Base-by-base conservation (phyloP, 2,113 vertebrate genomes). In the Oceanites oceanicus region DNA sequence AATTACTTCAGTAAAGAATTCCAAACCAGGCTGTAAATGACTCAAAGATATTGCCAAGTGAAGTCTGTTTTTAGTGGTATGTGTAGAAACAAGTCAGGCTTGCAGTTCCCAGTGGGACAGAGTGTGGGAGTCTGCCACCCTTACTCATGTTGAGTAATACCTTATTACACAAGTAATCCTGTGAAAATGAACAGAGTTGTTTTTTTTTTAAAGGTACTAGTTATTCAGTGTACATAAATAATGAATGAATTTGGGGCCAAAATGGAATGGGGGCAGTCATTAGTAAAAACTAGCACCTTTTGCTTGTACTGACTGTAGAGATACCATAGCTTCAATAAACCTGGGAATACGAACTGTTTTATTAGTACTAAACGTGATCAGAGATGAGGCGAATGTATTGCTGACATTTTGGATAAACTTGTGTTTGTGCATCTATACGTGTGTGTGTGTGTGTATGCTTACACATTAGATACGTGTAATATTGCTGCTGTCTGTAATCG, bases 101-200 rank as follows among this genome's bases (percentile, higher is more conserved):
- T 95, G 76, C 94, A 94, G 86, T 96, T 96, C 94, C 96, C 95
- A 95, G 95, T 97, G 96, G 97, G 96, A 94, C 92, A 95, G 80
- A 89, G 89, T 94, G 95, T 95, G 73, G 95, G 97, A 95, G 96
- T 94, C 91, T 97, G 86, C 88, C 96, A 96, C 92, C 95, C 94
- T 96, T 96, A 94, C 88, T 97, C 92, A 92, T 91, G 76, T 96
- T 96, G 96, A 96, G 96, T 96, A 97, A 97, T 97, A 97, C 76
- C 92, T 96, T 94, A 91, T 97, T 95, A 94, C 80, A 94, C 88
- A 95, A 93, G 88, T 95, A 91, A 89, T 94, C 83, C 66, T 94
- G 86, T 95, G 89, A 92, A 75, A 96, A 84, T n/a, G 91, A 95
- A 49, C 45, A 87, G 86, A 42, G 62, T 44, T 67, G 12, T 4